Conservation (phyloP, 2,888 invertebrate genomes). For the Heliconius cydno region DNA sequence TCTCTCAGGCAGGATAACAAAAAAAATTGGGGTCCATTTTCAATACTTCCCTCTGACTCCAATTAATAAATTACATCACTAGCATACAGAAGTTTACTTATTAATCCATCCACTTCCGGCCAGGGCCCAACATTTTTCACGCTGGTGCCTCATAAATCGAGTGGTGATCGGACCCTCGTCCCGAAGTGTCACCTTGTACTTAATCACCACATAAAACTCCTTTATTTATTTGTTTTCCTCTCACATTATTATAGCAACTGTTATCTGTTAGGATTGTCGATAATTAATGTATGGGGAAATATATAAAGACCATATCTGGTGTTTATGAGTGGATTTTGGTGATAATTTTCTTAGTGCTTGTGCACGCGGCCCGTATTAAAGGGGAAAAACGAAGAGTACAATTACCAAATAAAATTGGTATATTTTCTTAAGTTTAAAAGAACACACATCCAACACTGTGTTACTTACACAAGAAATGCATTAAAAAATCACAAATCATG, state of each 20-base stretch:
- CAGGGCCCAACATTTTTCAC: conserved; percentile 34
- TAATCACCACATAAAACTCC: conserved; percentile 54
- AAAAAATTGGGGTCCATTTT: too few species aligned
- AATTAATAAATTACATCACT: not conserved
- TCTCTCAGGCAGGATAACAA: too few species aligned
- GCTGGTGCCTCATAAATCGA: conserved; percentile 48
- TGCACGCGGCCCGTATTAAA: not conserved
- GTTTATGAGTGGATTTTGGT: not conserved
- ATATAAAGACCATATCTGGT: conserved; percentile 24
- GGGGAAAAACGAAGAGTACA: too few species aligned
- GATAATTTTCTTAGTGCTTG: not conserved
- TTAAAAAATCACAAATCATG: too few species aligned
- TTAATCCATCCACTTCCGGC: conserved; percentile 20
- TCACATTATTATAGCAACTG: conserved; percentile 54
- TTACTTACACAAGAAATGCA: too few species aligned
- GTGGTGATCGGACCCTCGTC: conserved; percentile 28
- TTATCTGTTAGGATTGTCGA: conserved; percentile 46
- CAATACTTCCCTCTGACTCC: too few species aligned
- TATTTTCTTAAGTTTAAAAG: too few species aligned
- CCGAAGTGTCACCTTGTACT: conserved; percentile 31
- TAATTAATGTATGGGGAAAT: conserved; percentile 41
- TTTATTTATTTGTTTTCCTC: conserved; percentile 72
- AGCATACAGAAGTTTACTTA: conserved; percentile 1
- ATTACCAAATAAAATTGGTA: too few species aligned
- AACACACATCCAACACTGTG: too few species aligned